Evolutionary conservation across 1,140 invertebrate genomes (phyloP).

Genomic region (Armadillidium nasatum): DNA sequence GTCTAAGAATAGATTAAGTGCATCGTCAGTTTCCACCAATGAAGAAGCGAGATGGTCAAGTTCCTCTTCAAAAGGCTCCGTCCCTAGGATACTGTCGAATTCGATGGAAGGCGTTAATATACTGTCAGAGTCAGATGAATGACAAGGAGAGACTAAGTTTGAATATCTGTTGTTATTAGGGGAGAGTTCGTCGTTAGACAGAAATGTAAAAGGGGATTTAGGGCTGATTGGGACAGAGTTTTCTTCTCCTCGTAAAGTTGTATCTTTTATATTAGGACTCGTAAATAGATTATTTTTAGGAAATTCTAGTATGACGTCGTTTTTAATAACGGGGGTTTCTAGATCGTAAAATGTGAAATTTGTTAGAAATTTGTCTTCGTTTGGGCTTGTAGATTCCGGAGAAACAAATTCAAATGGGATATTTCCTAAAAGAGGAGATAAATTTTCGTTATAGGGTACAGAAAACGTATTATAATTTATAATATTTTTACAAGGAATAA

Average conservation of each 20-base stretch:
- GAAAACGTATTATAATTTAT: constrained; percentile 10
- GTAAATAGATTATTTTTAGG: constrained; percentile 35
- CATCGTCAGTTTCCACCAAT: constrained; percentile 39
- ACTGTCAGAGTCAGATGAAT: constrained; percentile 3
- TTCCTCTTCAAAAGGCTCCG: constrained; percentile 43
- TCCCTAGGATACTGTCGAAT: constrained; percentile 41
- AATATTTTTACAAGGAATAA: neutral
- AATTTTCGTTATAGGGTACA: constrained; percentile 23
- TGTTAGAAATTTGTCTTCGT: constrained; percentile 2
- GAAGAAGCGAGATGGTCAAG: constrained; percentile 43
- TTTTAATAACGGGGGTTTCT: constrained; percentile 39
- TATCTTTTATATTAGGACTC: constrained; percentile 24
- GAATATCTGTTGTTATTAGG: constrained; percentile 24
- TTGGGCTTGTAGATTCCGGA: neutral
- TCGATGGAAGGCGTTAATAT: constrained; percentile 31
- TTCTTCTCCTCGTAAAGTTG: constrained; percentile 35
- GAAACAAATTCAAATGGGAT: constrained; percentile 31
- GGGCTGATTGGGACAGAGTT: constrained; percentile 38
- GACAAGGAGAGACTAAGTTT: constrained; percentile 25
- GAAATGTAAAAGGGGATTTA: constrained; percentile 19
- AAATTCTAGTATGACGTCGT: constrained; percentile 44
- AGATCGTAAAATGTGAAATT: constrained; percentile 35
- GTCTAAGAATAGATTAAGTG: constrained; percentile 41
- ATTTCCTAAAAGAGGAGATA: constrained; percentile 29
- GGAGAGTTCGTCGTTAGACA: constrained; percentile 38